Base-by-base conservation (phyloP, 23 tunicate genomes). In the Phallusia fumigata region DNA sequence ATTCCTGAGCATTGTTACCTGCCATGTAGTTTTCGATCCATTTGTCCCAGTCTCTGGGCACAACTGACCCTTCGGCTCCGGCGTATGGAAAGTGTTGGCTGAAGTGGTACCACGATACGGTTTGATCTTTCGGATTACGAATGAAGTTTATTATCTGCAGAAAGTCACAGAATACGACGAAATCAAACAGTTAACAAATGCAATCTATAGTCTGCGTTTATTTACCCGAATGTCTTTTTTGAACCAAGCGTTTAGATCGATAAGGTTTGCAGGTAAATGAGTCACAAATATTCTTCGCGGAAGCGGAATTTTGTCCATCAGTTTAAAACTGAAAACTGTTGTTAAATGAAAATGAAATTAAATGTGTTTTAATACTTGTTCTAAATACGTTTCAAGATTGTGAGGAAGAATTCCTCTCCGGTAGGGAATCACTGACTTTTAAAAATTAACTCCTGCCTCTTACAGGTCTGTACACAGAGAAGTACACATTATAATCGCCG, bases 101-200 rank as follows among this genome's bases (percentile, higher is more conserved):
- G 69, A 58, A 58, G 16, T 58, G 69, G 13, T 58, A 58, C 69
- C 69, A 58, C 15, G 69, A 58, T 6, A 58, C 69, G 69, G 69
- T 16, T 16, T 58, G 69, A 58, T 58, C 69, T 16, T 58, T 58
- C 13, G 69, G 69, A 13, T 58, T 58, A 5, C 69, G 69, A 21
- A 58, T 58, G 15, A 58, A 11, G 69, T 58, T 58, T 1, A 58
- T 58, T 58, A 58, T 24, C 69, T 58, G 69, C 26, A 58, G n/a
- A 58, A 58, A 58, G 13, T 1, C 13, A 16, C 47, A 40, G n/a
- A 3, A n/a, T n/a, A n/a, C n/a, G n/a, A n/a, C n/a, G n/a, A n/a
- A n/a, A n/a, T n/a, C n/a, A n/a, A n/a, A n/a, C n/a, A n/a, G n/a
- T n/a, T n/a, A n/a, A n/a, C n/a, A n/a, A n/a, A n/a, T n/a, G n/a